phyloP scores from a whole-genome alignment of 2,113 vertebrate genomes.

The Calyptomena viridis region DNA sequence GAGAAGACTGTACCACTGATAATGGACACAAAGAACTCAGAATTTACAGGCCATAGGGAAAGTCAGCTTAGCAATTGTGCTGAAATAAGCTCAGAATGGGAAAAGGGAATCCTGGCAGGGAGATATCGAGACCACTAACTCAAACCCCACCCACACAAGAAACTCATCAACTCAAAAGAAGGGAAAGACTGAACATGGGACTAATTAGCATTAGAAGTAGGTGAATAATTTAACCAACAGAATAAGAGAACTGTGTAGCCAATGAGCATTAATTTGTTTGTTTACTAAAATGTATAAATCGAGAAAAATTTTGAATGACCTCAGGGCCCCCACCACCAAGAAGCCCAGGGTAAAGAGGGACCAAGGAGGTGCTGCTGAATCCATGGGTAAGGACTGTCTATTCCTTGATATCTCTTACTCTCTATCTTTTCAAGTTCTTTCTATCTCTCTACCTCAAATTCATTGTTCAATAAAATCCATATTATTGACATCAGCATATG shows the following conservation, averaged over 20 bases:
- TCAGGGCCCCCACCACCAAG: neutral
- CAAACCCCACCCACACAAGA: neutral
- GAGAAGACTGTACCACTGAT: neutral
- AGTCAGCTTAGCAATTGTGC: neutral
- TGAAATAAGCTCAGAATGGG: neutral
- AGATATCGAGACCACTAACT: accelerated
- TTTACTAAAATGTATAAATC: neutral
- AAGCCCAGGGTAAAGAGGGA: neutral
- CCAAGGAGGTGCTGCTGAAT: neutral
- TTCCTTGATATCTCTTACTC: neutral
- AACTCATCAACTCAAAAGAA: neutral
- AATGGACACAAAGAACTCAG: neutral
- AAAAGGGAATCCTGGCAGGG: neutral
- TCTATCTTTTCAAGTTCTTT: neutral
- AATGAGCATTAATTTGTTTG: neutral
- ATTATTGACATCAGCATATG: neutral
- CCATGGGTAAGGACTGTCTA: neutral
- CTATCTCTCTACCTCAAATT: neutral
- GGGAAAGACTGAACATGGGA: neutral
- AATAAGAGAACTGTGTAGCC: neutral
- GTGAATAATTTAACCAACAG: neutral
- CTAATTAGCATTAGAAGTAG: neutral
- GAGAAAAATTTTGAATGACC: neutral
- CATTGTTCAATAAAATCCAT: neutral
- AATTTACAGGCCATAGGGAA: neutral